phyloP scores from a whole-genome alignment of 2,888 invertebrate species.

The Arrhopalites spinosus region DNA sequence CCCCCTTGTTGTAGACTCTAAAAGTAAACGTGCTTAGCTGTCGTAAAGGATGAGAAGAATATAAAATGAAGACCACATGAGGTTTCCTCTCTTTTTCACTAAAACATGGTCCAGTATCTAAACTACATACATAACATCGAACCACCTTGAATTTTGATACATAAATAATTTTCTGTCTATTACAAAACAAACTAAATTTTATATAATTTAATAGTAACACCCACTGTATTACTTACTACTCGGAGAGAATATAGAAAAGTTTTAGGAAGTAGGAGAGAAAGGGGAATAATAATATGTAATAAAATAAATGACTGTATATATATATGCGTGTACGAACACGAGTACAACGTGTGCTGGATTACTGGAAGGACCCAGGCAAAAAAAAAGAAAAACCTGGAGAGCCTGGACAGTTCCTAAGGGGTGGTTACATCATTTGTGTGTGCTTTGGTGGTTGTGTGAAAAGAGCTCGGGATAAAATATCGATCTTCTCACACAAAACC shows the following conservation, averaged over 20 bases:
- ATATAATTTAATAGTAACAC: too few relatives aligned
- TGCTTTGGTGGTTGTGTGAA: neutral
- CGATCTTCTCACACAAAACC: neutral
- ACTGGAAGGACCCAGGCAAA: neutral
- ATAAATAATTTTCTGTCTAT: too few relatives aligned
- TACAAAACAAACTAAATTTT: too few relatives aligned
- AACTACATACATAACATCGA: too few relatives aligned
- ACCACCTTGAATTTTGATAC: too few relatives aligned
- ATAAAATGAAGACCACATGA: too few relatives aligned
- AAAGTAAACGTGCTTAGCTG: neutral
- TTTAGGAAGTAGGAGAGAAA: neutral
- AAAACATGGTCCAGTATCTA: too few relatives aligned
- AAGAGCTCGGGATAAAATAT: neutral
- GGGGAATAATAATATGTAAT: neutral
- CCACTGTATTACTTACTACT: too few relatives aligned
- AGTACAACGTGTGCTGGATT: neutral
- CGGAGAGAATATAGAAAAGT: neutral
- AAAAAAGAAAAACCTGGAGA: constrained; percentile 5
- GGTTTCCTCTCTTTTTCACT: too few relatives aligned
- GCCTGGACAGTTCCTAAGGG: neutral
- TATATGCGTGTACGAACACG: too few relatives aligned
- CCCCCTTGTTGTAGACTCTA: neutral
- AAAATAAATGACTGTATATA: neutral
- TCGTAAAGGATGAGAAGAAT: neutral
- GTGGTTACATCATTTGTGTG: constrained; percentile 6